These are phyloP conservation scores for Nasua narica DNA, from an alignment of 2,797 vertebrate genomes.

Conservation along the genomic window DNA sequence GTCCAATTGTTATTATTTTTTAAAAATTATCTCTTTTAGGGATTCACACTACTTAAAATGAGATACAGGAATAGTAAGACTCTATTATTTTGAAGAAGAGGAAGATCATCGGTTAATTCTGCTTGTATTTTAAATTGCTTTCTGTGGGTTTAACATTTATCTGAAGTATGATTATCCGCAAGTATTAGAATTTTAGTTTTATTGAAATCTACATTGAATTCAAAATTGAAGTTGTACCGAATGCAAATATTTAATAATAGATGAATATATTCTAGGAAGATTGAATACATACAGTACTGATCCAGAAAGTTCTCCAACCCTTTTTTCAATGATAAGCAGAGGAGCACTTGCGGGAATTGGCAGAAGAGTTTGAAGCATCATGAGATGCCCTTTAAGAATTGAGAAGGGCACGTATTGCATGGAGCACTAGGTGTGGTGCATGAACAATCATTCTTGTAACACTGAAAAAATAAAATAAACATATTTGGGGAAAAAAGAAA, in stretches of 20 bases:
- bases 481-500: too few species aligned
- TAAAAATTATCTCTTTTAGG: slow-evolving; percentile 5
- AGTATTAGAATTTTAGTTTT: slow-evolving; percentile 19
- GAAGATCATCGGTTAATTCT: background rate
- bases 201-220: background rate
- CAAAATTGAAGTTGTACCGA: slow-evolving; percentile 1
- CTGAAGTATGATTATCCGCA: background rate
- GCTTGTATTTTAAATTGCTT: background rate
- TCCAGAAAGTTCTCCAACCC: background rate
- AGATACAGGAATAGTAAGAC: background rate
- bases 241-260: background rate
- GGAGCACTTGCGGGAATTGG: background rate
- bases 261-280: background rate
- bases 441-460: too few species aligned
- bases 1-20: background rate
- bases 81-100: background rate
- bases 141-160: background rate
- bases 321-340: background rate
- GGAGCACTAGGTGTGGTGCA: too few species aligned
- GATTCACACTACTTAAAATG: background rate
- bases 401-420: too few species aligned
- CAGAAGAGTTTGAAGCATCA: background rate
- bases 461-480: too few species aligned
- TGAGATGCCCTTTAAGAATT: background rate
- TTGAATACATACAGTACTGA: background rate